Evolutionary conservation across 2,888 invertebrate genomes (phyloP).

Genomic region (Caenorhabditis sp.): DNA sequence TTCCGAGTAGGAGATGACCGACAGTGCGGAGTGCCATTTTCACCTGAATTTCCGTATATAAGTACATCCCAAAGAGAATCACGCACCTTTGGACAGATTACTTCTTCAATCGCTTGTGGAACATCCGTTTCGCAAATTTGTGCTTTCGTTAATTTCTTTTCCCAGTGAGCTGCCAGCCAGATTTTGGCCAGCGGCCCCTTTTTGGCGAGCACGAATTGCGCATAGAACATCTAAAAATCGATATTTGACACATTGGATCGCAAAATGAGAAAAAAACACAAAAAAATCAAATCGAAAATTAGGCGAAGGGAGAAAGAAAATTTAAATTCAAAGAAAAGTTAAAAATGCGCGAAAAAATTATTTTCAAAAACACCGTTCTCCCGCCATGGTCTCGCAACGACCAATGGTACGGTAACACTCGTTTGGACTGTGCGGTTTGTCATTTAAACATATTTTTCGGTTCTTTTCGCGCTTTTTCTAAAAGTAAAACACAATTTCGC

Average conservation of each 20-base stretch:
- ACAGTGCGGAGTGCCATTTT: constrained; percentile 99
- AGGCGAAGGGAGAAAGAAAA: background rate
- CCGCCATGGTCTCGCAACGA: constrained; percentile 46
- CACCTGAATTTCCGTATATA: constrained; percentile 86
- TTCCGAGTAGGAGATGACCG: constrained; percentile 96
- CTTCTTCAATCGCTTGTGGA: constrained; percentile 98
- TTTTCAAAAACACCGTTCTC: constrained; percentile 15
- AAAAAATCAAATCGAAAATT: background rate
- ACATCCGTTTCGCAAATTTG: constrained; percentile 99
- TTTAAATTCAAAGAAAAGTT: constrained; percentile 5
- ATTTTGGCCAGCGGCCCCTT: constrained; percentile 98
- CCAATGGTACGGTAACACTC: constrained; percentile 41
- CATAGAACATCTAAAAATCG: constrained; percentile 58
- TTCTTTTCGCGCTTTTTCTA: constrained; percentile 6
- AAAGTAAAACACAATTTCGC: background rate
- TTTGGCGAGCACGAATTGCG: constrained; percentile 61
- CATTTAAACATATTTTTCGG: constrained; percentile 30
- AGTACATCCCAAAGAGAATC: background rate
- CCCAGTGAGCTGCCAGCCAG: constrained; percentile 99
- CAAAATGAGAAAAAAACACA: background rate
- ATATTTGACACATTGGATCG: background rate
- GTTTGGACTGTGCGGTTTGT: constrained; percentile 56
- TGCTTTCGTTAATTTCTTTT: constrained; percentile 98
- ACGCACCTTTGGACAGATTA: constrained; percentile 94
- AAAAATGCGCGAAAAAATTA: constrained; percentile 26